phyloP scores from a whole-genome alignment of 2,113 vertebrate genomes.

The Halcyon senegalensis region DNA sequence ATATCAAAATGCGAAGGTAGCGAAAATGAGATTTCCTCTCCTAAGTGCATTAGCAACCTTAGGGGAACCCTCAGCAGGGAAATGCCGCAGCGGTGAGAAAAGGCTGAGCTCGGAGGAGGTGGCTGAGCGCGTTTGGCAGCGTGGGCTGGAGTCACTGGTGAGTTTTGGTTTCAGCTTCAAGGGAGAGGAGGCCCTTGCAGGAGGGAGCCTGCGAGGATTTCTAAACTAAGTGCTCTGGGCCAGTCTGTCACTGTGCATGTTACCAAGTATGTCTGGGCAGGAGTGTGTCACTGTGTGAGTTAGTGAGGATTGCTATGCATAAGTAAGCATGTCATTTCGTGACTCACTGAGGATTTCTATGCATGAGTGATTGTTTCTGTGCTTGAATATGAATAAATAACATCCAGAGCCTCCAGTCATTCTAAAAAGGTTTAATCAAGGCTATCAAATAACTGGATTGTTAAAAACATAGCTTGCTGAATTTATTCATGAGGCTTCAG shows the following conservation, averaged over 20 bases:
- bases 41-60: not conserved
- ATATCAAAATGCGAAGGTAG: slow-evolving; percentile 4
- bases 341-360: slow-evolving; percentile 26
- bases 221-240: not conserved
- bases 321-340: not conserved
- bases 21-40: slow-evolving; percentile 40
- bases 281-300: not conserved
- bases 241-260: not conserved
- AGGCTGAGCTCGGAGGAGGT: not conserved
- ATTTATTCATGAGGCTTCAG: slow-evolving; percentile 10
- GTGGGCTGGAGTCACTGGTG: not conserved
- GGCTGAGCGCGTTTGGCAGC: not conserved
- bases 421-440: slow-evolving; percentile 61
- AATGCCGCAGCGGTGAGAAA: not conserved
- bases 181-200: not conserved
- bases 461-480: not conserved
- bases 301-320: slow-evolving; percentile 21
- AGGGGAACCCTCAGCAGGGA: not conserved
- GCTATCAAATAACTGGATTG: slow-evolving; percentile 52
- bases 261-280: not conserved
- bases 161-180: not conserved
- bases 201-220: not conserved
- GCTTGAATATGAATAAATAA: slow-evolving; percentile 44
- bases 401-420: slow-evolving; percentile 20
- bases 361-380: slow-evolving; percentile 22